Conservation (phyloP, 2,888 invertebrate species). For the Pseudococcus jackbeardsleyi region DNA sequence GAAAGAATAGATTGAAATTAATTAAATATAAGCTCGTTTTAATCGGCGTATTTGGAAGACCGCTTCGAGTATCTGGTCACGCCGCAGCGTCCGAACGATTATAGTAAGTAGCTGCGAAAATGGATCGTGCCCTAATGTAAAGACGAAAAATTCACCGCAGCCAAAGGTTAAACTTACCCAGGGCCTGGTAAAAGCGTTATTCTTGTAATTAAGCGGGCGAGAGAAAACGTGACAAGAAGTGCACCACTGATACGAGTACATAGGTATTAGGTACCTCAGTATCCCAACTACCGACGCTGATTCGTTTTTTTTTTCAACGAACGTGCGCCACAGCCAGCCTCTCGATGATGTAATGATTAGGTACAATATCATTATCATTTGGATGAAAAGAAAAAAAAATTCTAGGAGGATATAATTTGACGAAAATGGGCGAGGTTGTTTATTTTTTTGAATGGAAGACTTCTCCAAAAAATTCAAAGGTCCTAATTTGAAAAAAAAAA, state of each 20-base stretch:
- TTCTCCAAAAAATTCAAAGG: too few species aligned
- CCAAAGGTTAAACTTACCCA: background rate
- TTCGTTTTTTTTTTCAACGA: background rate
- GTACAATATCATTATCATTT: too few species aligned
- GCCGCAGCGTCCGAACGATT: background rate
- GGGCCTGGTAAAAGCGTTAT: background rate
- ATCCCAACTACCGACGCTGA: background rate
- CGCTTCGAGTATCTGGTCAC: background rate
- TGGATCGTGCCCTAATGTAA: background rate
- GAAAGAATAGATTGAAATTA: background rate
- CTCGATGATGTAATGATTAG: background rate
- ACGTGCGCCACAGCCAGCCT: constrained; percentile 7
- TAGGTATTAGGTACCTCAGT: background rate
- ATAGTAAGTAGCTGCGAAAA: background rate
- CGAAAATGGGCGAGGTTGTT: too few species aligned
- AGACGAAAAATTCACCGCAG: background rate
- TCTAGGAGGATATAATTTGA: too few species aligned
- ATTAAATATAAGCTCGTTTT: background rate
- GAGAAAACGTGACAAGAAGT: constrained; percentile 43
- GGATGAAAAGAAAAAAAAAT: too few species aligned
- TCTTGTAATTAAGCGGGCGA: constrained; percentile 11
- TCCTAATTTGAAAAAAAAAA: too few species aligned
- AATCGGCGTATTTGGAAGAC: background rate
- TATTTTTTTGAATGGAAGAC: too few species aligned
- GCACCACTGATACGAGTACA: background rate